Conservation (phyloP, 1,140 invertebrate species). For the Cyrtorhinus lividipennis region DNA sequence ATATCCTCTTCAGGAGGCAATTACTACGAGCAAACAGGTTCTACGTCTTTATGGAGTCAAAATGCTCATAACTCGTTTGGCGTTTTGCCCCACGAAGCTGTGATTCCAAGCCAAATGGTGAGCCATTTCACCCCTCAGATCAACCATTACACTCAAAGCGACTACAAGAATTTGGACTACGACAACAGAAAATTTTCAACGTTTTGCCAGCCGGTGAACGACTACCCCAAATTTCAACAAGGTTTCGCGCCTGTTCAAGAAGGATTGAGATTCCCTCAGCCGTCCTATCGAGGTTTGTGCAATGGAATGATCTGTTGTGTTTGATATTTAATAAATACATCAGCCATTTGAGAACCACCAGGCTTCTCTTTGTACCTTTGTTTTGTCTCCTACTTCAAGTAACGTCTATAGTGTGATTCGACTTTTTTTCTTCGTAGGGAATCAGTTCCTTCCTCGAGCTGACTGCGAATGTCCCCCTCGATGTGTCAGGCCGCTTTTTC, state of each 20-base stretch:
- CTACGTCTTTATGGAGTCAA: constrained; percentile 38
- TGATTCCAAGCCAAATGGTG: constrained; percentile 49
- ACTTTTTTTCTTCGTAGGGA: too few relatives aligned
- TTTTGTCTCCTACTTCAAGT: too few relatives aligned
- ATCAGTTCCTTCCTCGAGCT: constrained; percentile 16
- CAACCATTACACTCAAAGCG: constrained; percentile 38
- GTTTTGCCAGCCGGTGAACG: neutral
- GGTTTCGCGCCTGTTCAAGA: constrained; percentile 28
- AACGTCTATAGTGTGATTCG: too few relatives aligned
- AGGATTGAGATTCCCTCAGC: too few relatives aligned
- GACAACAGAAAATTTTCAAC: constrained; percentile 32
- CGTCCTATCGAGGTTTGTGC: too few relatives aligned
- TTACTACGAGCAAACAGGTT: constrained; percentile 46
- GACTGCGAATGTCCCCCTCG: constrained; percentile 30
- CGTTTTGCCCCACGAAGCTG: constrained; percentile 59
- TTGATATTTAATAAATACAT: too few relatives aligned
- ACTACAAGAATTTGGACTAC: too few relatives aligned
- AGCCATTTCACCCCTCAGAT: constrained; percentile 41
- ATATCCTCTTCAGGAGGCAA: constrained; percentile 25
- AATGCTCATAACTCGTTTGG: constrained; percentile 55
- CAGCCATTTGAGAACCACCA: too few relatives aligned
- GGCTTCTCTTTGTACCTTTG: too few relatives aligned
- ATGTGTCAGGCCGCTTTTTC: neutral
- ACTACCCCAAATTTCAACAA: constrained; percentile 12
- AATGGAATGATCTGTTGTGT: too few relatives aligned